Evolutionary conservation across 23 tunicate genomes (phyloP), one percentile per base, ranked within the genome.

Genomic region (Clavelina lepadiformis): DNA sequence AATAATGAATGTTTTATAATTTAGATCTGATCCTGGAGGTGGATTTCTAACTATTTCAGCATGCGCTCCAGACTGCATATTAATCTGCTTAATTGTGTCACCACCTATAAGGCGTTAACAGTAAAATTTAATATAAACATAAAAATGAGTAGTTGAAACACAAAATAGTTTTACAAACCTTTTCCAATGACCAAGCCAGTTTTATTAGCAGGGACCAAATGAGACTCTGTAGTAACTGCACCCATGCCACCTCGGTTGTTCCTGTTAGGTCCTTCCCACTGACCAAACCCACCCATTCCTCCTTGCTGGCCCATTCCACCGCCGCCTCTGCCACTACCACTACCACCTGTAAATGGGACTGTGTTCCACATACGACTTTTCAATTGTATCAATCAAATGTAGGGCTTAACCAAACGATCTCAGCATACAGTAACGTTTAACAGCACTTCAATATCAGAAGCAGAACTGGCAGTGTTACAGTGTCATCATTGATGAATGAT

Each of bases 141-240:
- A 18, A n/a, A 15, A 11, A 41, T 41, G 11, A 41, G 15, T 15
- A 41, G 49, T 18, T 20, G 18, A 11, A 13, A 53, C 23, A 15
- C 22, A 53, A 53, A 6, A 6, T 53, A 53, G 59, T 11, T 11
- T 11, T 11, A 41, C 49, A 6, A 3, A 87, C 96, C 98, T 80
- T 94, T 94, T 31, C 99, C 99, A 63, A 94, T 94, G 61, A 94
- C 99, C 51, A 94, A 55, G 3, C 99, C 99, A 33, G 99, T 82
- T 61, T 65, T 82, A 50, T 86, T 94, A 24, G 99, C 95, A 1
- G 99, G 99, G 1, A 94, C 99, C 51, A 82, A 62, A 73, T 86
- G 92, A 31, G 80, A 83, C 13, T 72, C 96, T 18, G 88, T 55
- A 25, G 67, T 61, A 23, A 81, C 38, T 1, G 72, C 34, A 44